A percentile compares a stretch with the other conserved stretches of the same genome.
phyloP scores from a whole-genome alignment of 2,113 vertebrate species.

The Ptychochromis oligacanthus region DNA sequence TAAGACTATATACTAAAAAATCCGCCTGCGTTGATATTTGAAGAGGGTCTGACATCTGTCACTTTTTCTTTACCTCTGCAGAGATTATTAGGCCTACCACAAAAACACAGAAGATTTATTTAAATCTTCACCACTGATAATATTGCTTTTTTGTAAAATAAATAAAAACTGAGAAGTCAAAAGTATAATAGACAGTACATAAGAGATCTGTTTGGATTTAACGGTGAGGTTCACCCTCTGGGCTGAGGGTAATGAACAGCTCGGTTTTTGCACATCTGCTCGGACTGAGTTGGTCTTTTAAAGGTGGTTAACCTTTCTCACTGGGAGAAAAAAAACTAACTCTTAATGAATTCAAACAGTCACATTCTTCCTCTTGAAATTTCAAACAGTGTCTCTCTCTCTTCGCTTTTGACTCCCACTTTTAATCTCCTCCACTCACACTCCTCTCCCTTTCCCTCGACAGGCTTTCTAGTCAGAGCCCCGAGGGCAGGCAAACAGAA shows the following conservation, averaged over 20 bases:
- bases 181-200: background rate
- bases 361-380: background rate
- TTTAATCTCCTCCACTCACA: background rate
- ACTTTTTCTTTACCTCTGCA: background rate
- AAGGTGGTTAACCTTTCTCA: conserved; percentile 10
- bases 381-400: conserved; percentile 17
- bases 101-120: background rate
- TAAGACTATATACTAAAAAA: background rate
- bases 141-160: background rate
- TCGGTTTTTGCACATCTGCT: conserved; percentile 6
- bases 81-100: background rate
- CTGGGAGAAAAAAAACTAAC: background rate
- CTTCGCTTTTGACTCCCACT: background rate
- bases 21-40: background rate
- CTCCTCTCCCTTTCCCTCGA: background rate
- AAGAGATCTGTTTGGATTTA: background rate
- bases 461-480: background rate
- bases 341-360: background rate
- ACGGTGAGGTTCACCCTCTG: background rate
- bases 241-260: background rate
- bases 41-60: background rate
- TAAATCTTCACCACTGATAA: background rate
- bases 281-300: background rate
- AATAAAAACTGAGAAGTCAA: background rate
- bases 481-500: conserved; percentile 25